Conservation (phyloP, 2,113 vertebrate species). For the Melierax canorus region DNA sequence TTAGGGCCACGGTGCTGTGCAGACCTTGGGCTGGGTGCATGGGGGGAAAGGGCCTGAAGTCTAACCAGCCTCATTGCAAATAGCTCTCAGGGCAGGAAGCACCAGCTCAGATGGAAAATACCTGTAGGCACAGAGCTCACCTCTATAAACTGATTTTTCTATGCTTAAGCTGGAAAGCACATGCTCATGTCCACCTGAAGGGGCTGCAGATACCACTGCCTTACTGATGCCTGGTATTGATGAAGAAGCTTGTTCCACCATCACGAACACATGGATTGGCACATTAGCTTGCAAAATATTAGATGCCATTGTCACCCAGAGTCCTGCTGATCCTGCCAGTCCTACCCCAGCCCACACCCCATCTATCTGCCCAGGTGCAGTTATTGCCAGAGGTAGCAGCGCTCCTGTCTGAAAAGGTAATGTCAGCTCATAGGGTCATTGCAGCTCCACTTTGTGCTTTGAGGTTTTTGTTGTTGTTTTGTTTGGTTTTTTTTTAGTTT, state of each 20-base stretch:
- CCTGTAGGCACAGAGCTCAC: not conserved
- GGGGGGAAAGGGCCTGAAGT: not conserved
- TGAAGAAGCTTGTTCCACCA: not conserved
- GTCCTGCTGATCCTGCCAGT: not conserved
- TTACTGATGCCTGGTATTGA: not conserved
- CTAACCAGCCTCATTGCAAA: not conserved
- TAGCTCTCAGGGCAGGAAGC: not conserved
- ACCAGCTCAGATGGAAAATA: not conserved
- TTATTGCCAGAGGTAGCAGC: not conserved
- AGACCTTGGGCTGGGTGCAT: not conserved
- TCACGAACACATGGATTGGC: rapidly evolving
- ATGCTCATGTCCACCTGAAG: not conserved
- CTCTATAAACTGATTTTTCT: not conserved
- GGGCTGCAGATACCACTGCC: not conserved
- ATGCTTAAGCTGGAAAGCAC: not conserved
- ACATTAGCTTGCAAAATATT: not conserved
- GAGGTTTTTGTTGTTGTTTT: not conserved
- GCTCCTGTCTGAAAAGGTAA: rapidly evolving
- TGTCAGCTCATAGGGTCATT: rapidly evolving
- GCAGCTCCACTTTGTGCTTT: not conserved
- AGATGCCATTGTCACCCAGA: not conserved
- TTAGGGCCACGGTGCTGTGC: not conserved
- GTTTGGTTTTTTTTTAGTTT: not conserved
- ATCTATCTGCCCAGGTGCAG: not conserved
- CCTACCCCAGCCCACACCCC: no score